Evolutionary conservation across 53 echinoderm and acorn worm species (phyloP).

Genomic region (Apostichopus leukothele): DNA sequence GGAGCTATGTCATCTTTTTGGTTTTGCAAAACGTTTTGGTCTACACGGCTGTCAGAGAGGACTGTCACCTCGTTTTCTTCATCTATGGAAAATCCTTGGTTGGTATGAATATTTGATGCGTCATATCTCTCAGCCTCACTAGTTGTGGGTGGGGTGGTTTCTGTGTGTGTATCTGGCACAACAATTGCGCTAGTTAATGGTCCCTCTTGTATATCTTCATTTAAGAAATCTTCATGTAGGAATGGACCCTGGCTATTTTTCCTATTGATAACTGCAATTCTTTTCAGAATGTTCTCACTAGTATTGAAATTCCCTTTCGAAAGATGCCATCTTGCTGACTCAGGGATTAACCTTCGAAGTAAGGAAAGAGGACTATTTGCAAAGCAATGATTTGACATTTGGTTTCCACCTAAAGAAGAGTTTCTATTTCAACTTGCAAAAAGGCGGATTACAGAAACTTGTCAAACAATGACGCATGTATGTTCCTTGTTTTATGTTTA

Average conservation of each 20-base stretch:
- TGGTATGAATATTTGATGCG: neutral
- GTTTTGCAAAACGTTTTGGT: neutral
- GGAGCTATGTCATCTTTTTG: neutral
- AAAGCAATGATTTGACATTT: no score
- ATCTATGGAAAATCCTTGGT: neutral
- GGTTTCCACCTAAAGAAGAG: no score
- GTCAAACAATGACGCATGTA: no score
- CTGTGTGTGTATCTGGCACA: neutral
- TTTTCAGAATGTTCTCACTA: neutral
- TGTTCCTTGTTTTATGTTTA: no score
- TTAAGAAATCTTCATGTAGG: neutral
- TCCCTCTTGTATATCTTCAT: neutral
- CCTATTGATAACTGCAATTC: slow-evolving; percentile 10
- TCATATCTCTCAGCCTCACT: neutral
- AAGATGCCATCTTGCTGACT: slow-evolving; percentile 20
- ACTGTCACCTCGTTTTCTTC: neutral
- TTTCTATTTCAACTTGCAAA: no score
- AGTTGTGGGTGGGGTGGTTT: neutral
- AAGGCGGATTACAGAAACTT: no score
- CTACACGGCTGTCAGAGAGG: neutral
- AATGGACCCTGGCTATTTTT: neutral
- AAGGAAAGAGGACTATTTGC: no score
- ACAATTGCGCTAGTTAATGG: neutral
- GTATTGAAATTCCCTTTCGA: neutral
- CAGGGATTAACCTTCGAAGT: slow-evolving; percentile 3